phyloP scores from a whole-genome alignment of 2,113 vertebrate genomes.

The Corythoichthys intestinalis region DNA sequence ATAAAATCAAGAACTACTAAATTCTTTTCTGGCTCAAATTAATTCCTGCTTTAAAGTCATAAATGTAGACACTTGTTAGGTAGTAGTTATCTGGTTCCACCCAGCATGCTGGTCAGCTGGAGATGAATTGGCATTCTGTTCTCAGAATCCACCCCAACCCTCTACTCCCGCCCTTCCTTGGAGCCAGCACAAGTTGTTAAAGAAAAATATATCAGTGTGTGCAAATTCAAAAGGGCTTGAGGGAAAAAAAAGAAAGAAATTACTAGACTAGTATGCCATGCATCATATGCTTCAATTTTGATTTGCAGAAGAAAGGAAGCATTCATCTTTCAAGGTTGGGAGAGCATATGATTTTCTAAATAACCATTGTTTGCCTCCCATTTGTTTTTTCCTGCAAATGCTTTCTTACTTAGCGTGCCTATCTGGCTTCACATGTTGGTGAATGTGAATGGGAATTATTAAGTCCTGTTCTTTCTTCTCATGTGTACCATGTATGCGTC shows the following conservation, averaged over 20 bases:
- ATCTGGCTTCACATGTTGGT: constrained; percentile 6
- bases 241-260: constrained; percentile 15
- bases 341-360: constrained; percentile 26
- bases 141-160: constrained; percentile 14
- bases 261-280: constrained; percentile 45
- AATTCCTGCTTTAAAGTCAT: neutral
- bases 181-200: constrained; percentile 25
- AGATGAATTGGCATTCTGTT: constrained; percentile 58
- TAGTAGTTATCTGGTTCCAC: constrained; percentile 11
- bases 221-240: constrained; percentile 24
- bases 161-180: constrained; percentile 8
- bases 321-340: constrained; percentile 35
- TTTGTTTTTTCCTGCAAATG: constrained; percentile 9
- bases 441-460: constrained; percentile 9
- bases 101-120: constrained; percentile 22
- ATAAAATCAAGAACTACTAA: too few species aligned
- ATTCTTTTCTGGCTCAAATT: neutral
- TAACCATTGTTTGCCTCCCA: constrained; percentile 29
- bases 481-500: neutral
- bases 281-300: constrained; percentile 14
- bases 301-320: constrained; percentile 36
- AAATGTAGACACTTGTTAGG: neutral
- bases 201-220: constrained; percentile 16
- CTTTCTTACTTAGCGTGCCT: neutral
- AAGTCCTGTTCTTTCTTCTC: neutral